A percentile compares a stretch with the other conserved stretches of the same genome.
Conservation (phyloP, 2,113 vertebrate genomes). For the Pandion haliaetus region DNA sequence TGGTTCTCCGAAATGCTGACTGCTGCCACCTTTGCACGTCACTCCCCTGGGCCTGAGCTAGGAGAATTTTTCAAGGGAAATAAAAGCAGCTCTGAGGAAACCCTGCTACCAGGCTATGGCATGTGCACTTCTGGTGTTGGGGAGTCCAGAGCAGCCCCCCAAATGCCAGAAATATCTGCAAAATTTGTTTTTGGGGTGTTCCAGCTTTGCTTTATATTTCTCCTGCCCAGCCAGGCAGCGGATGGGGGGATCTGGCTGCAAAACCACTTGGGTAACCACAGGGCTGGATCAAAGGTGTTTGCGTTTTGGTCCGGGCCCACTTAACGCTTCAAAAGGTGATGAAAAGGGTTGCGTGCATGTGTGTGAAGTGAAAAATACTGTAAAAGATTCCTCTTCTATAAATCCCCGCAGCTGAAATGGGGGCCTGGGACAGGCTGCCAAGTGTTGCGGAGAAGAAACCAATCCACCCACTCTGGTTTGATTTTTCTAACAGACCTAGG, state of each 20-base stretch:
- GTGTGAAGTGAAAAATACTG: neutral
- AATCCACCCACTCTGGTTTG: neutral
- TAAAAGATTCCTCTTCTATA: neutral
- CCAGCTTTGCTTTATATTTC: neutral
- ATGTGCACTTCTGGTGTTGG: neutral
- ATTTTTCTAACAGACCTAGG: neutral
- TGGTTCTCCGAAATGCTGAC: accelerated
- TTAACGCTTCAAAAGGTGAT: neutral
- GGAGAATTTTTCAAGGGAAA: neutral
- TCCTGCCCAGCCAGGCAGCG: accelerated
- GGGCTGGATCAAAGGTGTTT: neutral
- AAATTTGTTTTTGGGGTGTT: neutral
- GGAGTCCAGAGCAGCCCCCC: neutral
- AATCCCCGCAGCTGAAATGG: neutral
- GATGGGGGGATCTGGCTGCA: neutral
- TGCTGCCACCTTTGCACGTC: accelerated
- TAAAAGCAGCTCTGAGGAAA: neutral
- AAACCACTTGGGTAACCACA: neutral
- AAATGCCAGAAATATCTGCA: neutral
- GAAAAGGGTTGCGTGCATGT: neutral
- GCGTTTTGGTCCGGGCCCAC: neutral
- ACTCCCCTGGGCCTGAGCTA: accelerated
- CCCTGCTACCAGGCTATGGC: neutral
- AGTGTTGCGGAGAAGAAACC: neutral
- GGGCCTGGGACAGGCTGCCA: neutral